Evolutionary conservation across 2,797 vertebrate species (phyloP).

Genomic region (Cyprinella venusta): DNA sequence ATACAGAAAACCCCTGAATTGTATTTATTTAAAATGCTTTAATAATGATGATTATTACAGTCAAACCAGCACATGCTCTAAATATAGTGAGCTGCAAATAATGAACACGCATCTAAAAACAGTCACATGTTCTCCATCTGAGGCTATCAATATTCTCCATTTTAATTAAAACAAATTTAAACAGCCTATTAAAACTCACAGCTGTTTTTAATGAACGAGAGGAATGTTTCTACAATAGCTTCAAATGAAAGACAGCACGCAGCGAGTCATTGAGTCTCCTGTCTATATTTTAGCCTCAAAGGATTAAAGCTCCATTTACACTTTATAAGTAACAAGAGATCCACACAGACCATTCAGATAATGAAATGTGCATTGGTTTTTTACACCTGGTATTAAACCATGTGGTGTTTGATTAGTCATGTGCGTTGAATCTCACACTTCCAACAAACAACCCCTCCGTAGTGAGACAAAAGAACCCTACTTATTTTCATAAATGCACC

Average conservation of each 20-base stretch:
- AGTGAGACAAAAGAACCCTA: neutral
- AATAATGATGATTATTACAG: neutral
- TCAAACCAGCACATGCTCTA: neutral
- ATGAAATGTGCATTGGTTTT: slow-evolving; percentile 5
- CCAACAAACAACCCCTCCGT: neutral
- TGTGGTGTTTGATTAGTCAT: slow-evolving; percentile 18
- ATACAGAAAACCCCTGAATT: neutral
- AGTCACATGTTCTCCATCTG: neutral
- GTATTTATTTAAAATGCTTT: neutral
- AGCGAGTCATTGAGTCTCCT: slow-evolving; percentile 8
- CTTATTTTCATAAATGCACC: neutral
- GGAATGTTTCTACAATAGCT: slow-evolving; percentile 40
- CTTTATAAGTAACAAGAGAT: slow-evolving; percentile 24
- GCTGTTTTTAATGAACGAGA: slow-evolving; percentile 46
- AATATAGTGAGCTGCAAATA: slow-evolving; percentile 10
- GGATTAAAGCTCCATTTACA: slow-evolving; percentile 34
- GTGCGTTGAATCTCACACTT: slow-evolving; percentile 25
- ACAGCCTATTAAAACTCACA: slow-evolving; percentile 39
- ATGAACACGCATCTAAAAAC: slow-evolving; percentile 22
- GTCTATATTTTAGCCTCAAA: slow-evolving; percentile 10
- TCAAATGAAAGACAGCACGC: slow-evolving; percentile 27
- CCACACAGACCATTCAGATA: slow-evolving; percentile 2
- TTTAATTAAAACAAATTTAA: slow-evolving; percentile 42
- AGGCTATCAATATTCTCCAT: slow-evolving; percentile 36
- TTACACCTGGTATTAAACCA: slow-evolving; percentile 36